A percentile compares a stretch with the other conserved stretches of the same genome.
phyloP scores from a whole-genome alignment of 2,113 vertebrate species.

The Brienomyrus longianalis region DNA sequence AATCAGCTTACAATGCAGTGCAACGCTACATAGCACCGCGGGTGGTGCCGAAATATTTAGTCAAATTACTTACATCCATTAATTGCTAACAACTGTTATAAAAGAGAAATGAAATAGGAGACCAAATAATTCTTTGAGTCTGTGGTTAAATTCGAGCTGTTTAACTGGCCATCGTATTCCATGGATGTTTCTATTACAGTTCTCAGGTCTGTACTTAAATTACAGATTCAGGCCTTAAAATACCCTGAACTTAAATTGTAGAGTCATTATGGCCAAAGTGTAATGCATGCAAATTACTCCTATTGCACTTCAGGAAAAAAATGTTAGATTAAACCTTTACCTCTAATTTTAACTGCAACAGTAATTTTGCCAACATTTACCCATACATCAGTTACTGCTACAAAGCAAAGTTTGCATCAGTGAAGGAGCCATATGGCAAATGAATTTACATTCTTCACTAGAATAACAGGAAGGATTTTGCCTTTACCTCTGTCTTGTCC shows the following conservation, averaged over 20 bases:
- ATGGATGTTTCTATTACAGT: background rate
- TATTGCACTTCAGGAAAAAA: background rate
- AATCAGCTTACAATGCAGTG: background rate
- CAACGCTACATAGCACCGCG: background rate
- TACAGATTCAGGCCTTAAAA: background rate
- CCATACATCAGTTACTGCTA: background rate
- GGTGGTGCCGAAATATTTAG: background rate
- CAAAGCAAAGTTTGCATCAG: background rate
- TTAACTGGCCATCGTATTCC: background rate
- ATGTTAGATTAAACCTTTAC: background rate
- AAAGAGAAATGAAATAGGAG: background rate
- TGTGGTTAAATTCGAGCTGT: background rate
- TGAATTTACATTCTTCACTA: background rate
- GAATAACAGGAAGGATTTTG: background rate
- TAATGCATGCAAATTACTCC: background rate
- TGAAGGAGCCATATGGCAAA: background rate
- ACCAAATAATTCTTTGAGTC: background rate
- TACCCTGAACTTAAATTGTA: background rate
- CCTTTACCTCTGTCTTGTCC: slow-evolving; percentile 53
- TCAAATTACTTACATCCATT: background rate
- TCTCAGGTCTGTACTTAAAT: background rate
- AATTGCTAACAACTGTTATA: background rate
- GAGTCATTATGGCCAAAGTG: background rate
- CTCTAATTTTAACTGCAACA: background rate
- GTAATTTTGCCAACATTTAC: background rate